These are phyloP conservation scores for Sesia apiformis DNA, from an alignment of 2,888 invertebrate species.

Conservation along the genomic window DNA sequence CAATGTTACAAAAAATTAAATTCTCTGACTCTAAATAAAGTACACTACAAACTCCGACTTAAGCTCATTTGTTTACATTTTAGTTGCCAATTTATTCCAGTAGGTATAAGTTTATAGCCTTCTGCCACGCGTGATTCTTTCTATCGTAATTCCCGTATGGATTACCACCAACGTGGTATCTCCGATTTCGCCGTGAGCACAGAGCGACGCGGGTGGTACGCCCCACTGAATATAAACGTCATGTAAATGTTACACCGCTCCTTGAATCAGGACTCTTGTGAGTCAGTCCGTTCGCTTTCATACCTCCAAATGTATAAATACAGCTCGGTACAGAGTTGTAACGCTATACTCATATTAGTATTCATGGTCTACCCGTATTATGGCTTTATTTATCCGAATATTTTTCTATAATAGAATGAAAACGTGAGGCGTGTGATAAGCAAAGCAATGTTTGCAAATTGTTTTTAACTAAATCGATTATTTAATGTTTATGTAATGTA, in stretches of 20 bases:
- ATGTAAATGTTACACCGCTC: constrained; percentile 39
- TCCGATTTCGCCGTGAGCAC: constrained; percentile 43
- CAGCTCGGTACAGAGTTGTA: neutral
- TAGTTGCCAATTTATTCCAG: too few species aligned
- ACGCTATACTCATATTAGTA: neutral
- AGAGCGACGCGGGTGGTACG: constrained; percentile 59
- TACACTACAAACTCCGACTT: too few species aligned
- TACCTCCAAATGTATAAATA: neutral
- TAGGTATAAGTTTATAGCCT: too few species aligned
- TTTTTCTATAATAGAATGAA: neutral
- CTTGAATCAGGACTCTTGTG: constrained; percentile 24
- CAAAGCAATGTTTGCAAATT: neutral
- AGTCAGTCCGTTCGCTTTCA: constrained; percentile 4
- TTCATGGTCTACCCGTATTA: neutral
- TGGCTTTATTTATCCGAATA: neutral
- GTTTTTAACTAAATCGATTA: neutral
- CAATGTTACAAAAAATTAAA: too few species aligned
- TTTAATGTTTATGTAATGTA: too few species aligned
- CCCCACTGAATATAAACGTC: constrained; percentile 54
- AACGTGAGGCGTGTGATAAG: neutral
- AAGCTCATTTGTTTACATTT: too few species aligned
- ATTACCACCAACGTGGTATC: constrained; percentile 28
- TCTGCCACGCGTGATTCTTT: too few species aligned
- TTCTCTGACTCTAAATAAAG: too few species aligned
- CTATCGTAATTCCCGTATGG: neutral